Conservation (phyloP, 2,113 vertebrate species). For the Elaphurus davidianus region DNA sequence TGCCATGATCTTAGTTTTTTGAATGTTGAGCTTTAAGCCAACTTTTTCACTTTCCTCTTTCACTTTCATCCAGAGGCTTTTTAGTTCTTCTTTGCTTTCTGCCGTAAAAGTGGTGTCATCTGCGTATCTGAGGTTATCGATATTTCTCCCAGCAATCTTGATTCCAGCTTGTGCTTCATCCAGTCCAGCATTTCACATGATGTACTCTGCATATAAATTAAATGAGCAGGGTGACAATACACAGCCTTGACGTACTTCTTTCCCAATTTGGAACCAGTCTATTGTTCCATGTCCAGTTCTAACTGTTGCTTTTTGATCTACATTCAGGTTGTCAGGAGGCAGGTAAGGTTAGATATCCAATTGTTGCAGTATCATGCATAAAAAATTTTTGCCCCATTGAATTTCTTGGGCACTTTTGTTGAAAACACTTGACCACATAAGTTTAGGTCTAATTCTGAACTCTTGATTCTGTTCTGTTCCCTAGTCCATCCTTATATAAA, state of each 20-base stretch:
- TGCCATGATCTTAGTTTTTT: not conserved
- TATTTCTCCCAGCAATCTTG: not conserved
- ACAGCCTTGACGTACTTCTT: not conserved
- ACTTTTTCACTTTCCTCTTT: not conserved
- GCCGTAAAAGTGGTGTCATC: not conserved
- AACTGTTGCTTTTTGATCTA: not conserved
- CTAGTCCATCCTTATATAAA: not conserved
- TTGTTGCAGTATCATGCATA: not conserved
- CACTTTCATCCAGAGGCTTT: not conserved
- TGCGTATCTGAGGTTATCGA: not conserved
- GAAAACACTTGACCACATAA: not conserved
- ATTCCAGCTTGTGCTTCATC: not conserved
- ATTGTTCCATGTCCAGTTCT: not conserved
- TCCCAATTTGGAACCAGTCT: not conserved
- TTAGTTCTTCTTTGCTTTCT: not conserved
- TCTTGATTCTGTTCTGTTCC: not conserved
- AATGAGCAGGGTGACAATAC: not conserved
- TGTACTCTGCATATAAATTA: not conserved
- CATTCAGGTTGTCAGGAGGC: not conserved
- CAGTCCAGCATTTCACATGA: accelerated
- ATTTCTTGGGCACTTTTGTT: not conserved
- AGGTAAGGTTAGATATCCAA: not conserved
- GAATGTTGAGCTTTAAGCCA: not conserved
- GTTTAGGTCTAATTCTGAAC: not conserved
- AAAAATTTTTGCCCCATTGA: not conserved